Evolutionary conservation across 2,888 invertebrate genomes (phyloP).

Genomic region (Brachyptera putata): DNA sequence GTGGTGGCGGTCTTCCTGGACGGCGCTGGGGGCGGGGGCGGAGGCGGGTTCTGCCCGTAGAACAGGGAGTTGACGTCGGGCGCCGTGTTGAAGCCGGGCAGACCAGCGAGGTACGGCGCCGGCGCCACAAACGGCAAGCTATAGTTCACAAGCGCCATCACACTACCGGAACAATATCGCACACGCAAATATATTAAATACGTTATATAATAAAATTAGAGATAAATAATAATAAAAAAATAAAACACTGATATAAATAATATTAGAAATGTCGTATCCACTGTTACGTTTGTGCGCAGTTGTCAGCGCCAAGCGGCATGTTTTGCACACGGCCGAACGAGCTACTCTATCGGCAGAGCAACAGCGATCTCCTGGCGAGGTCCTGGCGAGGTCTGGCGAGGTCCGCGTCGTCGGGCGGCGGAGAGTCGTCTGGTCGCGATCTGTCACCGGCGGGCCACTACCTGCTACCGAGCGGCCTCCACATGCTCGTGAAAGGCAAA

Average conservation of each 20-base stretch:
- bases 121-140: slow-evolving; percentile 42
- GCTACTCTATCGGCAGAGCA: neutral
- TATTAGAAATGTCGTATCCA: no score
- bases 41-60: slow-evolving; percentile 33
- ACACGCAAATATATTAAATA: no score
- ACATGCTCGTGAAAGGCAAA: neutral
- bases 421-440: neutral
- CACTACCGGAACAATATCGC: no score
- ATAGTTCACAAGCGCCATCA: slow-evolving; percentile 44
- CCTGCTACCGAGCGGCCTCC: neutral
- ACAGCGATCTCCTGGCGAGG: neutral
- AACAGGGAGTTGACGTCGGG: slow-evolving; percentile 29
- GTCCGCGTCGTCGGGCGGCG: neutral
- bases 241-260: no score
- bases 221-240: no score
- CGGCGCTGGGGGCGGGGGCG: slow-evolving; percentile 34
- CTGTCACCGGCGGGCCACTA: neutral
- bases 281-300: no score
- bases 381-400: neutral
- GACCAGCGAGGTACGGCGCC: slow-evolving; percentile 40
- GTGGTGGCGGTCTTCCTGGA: slow-evolving; percentile 23
- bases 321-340: neutral
- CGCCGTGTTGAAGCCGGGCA: slow-evolving; percentile 33
- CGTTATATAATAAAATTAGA: no score
- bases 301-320: no score